Conservation (phyloP, 1,140 invertebrate species). For the Polypedilum vanderplanki region DNA sequence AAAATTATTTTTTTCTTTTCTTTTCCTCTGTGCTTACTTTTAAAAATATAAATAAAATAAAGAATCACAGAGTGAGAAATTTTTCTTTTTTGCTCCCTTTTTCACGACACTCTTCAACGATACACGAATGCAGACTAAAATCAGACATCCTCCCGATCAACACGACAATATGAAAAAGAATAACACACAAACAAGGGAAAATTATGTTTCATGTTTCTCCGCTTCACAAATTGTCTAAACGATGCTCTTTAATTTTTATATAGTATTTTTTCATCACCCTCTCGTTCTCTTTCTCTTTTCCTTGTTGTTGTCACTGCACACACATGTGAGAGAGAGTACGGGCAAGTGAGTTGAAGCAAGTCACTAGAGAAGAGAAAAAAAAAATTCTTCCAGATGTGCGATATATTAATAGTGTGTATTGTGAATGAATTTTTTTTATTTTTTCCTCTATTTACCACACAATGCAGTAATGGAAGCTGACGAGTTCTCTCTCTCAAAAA, state of each 20-base stretch:
- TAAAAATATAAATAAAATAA: neutral
- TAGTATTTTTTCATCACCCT: conserved; percentile 15
- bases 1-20: neutral
- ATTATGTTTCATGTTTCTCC: conserved; percentile 27
- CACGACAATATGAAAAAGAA: conserved; percentile 19
- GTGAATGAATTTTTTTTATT: neutral
- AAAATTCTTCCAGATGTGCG: neutral
- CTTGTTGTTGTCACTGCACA: neutral
- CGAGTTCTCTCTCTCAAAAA: neutral
- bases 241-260: conserved; percentile 20
- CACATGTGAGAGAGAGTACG: no score
- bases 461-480: neutral
- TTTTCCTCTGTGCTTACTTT: neutral
- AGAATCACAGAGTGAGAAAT: neutral
- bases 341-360: no score
- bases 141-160: neutral
- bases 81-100: neutral
- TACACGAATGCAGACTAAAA: conserved; percentile 5
- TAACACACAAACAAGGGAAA: neutral
- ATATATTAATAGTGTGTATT: neutral
- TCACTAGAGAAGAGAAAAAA: no score
- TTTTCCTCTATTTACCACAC: no score
- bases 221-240: conserved; percentile 26
- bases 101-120: conserved; percentile 11
- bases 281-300: neutral